phyloP scores from a whole-genome alignment of 2,797 vertebrate genomes.

The Orestias chungarensis region DNA sequence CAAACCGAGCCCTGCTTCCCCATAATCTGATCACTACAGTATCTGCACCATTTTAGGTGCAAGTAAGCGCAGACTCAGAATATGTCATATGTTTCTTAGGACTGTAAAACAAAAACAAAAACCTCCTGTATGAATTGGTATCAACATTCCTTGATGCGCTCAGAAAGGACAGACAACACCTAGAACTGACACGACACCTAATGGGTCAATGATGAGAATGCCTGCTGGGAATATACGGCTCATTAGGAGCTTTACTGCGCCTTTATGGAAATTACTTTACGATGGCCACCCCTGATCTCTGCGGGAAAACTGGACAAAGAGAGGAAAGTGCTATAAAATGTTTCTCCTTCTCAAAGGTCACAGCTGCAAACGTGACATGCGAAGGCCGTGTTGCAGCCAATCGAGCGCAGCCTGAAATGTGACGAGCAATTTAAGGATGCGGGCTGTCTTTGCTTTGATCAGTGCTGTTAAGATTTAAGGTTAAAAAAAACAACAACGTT shows the following conservation, averaged over 20 bases:
- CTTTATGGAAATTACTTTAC: constrained; percentile 33
- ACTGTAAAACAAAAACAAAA: not conserved
- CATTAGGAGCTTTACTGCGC: constrained; percentile 40
- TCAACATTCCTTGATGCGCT: not conserved
- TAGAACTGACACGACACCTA: constrained; percentile 11
- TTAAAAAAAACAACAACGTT: too few species aligned
- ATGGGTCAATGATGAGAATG: constrained; percentile 38
- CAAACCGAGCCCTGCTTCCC: not conserved
- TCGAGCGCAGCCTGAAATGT: not conserved
- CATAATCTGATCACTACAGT: not conserved
- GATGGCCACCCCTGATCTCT: constrained; percentile 21
- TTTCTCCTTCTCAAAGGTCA: not conserved
- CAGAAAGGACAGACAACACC: constrained; percentile 3
- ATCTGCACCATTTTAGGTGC: not conserved
- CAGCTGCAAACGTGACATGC: not conserved
- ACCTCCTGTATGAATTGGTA: not conserved
- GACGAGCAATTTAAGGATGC: not conserved
- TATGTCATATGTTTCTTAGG: too few species aligned
- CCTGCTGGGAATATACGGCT: constrained; percentile 29
- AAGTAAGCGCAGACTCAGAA: too few species aligned
- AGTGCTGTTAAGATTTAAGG: not conserved
- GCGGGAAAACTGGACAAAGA: not conserved
- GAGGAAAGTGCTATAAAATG: not conserved
- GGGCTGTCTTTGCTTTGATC: not conserved
- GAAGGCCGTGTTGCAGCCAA: not conserved